Base-by-base conservation (phyloP, 2,113 vertebrate species). In the Meriones unguiculatus region DNA sequence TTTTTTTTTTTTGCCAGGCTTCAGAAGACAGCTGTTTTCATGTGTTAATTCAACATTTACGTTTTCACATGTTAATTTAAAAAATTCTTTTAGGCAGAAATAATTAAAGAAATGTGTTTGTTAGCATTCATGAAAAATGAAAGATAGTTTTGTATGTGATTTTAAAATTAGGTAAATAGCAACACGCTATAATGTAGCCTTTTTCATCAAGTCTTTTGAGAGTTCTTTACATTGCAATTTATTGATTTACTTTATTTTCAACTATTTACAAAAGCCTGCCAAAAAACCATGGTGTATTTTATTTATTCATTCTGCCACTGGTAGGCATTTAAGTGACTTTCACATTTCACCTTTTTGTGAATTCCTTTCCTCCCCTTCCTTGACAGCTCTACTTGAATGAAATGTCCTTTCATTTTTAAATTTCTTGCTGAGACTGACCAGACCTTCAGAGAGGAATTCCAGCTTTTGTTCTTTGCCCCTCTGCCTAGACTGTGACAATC, bases 401-500 rank as follows among this genome's bases (percentile, higher is more conserved):
- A 90, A 96, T 20, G 89, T 82, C 65, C 81, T 76, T 87, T 87
- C 28, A 54, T 76, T 93, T 93, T 88, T 17, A 0, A 95, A 85
- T 91, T 97, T 95, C 85, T 90, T 89, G 64, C 59, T 96, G 97
- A 98, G 85, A 95, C 91, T 96, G 88, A 93, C 88, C 96, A 98
- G 97, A 81, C 76, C 85, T 92, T 92, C 80, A 88, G 59, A 97
- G 88, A 95, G 92, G 88, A 92, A 97, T 96, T 93, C 81, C 87
- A 76, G 15, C n/a, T 92, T 85, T 96, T 92, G 97, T 80, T 97
- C 96, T 90, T 93, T 57, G 95, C 72, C 72, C 89, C 76, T 90
- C 73, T 81, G 72, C 81, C 65, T 97, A 89, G 87, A 67, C 81
- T 15, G 38, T 96, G 96, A 97, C 70, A 95, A 95, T 95, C 77